Base-by-base conservation (phyloP, 1,140 invertebrate species). In the Euwallacea fornicatus region DNA sequence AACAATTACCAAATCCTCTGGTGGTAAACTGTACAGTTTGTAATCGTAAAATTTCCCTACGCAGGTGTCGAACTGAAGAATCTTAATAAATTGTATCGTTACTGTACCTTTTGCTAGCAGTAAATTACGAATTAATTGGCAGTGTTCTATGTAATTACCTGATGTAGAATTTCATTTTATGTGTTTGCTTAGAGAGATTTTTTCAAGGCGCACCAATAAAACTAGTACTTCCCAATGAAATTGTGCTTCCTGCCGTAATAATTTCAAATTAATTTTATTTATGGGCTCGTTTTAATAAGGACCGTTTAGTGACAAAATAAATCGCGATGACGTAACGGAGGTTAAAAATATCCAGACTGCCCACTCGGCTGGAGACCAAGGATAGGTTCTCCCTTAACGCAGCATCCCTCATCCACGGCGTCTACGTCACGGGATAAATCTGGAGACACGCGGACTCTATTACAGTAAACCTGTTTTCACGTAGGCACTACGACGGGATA, bases 111-210 rank as follows among this genome's bases (percentile, higher is more conserved):
- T 60, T 61, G 59, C 59, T 21, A 13, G 54, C 66, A 68, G 55
- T 68, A 68, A 68, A 68, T 68, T 60, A 68, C 66, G 9, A 60
- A 50, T 47, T 68, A 68, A 68, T 68, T 68, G 55, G 55, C 66
- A 60, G 16, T 33, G 56, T 46, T 42, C 42, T 68, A 33, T 68
- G 58, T 68, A 68, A 68, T 68, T 60, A 54, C 58, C 47, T 66
- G 9, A 15, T 56, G 55, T 68, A 60, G 54, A 61, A 68, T 60
- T 68, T 68, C 55, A 68, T 68, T 68, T 60, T 68, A 44, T 56
- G 65, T 54, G 47, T 47, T 15, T 58, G 55, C 21, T 58, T 10
- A 15, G n/a, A 16, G 21, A 33, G 55, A 15, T 58, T 41, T 58
- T 58, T 58, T 16, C 10, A 58, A 58, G 16, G 10, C 21, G 13